phyloP scores from a whole-genome alignment of 2,113 vertebrate genomes.

The Tenrec ecaudatus region DNA sequence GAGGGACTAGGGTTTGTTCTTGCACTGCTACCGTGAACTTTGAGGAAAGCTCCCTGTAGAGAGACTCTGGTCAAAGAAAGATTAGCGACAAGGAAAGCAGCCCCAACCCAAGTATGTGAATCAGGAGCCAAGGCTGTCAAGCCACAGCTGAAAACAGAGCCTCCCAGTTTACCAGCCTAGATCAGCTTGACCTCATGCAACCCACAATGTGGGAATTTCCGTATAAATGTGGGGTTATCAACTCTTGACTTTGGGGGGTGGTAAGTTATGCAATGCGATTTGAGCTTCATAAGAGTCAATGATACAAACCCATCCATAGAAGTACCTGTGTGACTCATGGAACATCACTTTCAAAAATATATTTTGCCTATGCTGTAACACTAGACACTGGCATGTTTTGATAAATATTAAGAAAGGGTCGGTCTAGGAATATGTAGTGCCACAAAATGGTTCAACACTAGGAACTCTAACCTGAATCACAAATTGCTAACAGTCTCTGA shows the following conservation, averaged over 20 bases:
- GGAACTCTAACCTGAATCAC: neutral
- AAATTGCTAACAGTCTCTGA: neutral
- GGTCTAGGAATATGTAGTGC: neutral
- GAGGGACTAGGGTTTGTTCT: neutral
- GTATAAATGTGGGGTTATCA: neutral
- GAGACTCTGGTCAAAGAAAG: neutral
- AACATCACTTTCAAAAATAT: slow-evolving; percentile 8
- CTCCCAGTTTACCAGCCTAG: neutral
- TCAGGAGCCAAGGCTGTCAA: slow-evolving; percentile 1
- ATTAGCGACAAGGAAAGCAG: neutral
- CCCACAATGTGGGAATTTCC: neutral
- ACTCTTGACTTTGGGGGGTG: neutral
- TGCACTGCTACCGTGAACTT: neutral
- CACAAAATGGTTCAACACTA: neutral
- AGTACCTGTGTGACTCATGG: neutral
- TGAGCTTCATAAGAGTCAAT: neutral
- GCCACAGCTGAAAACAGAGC: neutral
- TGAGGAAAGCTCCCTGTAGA: neutral
- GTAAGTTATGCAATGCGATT: neutral
- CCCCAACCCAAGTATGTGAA: neutral
- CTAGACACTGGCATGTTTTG: neutral
- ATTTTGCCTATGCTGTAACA: neutral
- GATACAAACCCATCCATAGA: neutral
- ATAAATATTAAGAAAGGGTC: neutral
- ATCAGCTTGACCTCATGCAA: neutral